Evolutionary conservation across 2,113 vertebrate genomes (phyloP).

Genomic region (human (Homo sapiens)): GRCh38 chr14:77311501-77312000

Average conservation of each 20-base stretch:
- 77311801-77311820: slow-evolving; percentile 15
- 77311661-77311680: not conserved
- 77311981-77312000: slow-evolving; percentile 98
- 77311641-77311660: not conserved
- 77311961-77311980: slow-evolving; percentile 99
- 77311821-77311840: not conserved
- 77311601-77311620: slow-evolving; percentile 5
- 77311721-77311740: not conserved
- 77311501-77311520: not conserved
- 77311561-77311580: not conserved
- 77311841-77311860: not conserved
- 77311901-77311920: not conserved
- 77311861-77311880: not conserved
- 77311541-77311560: not conserved
- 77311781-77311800: slow-evolving; percentile 8
- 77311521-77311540: not conserved
- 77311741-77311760: not conserved
- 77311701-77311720: not conserved
- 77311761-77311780: not conserved
- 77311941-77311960: slow-evolving; percentile 95
- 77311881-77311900: not conserved
- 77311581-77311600: not conserved
- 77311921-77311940: not conserved
- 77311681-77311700: not conserved
- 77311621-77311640: not conserved